phyloP scores from a whole-genome alignment of 1,140 invertebrate species.

The Listronotus bonariensis region DNA sequence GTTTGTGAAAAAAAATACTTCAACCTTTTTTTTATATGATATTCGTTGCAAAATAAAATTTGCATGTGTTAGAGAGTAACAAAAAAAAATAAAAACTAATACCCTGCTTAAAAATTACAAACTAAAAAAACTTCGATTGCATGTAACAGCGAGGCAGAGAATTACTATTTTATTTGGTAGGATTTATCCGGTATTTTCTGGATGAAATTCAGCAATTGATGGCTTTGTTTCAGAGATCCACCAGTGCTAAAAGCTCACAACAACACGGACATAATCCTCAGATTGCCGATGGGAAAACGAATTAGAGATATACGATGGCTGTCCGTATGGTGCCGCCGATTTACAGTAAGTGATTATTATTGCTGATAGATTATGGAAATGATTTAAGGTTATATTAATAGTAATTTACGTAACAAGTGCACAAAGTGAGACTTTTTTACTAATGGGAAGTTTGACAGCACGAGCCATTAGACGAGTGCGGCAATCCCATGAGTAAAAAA shows the following conservation, averaged over 20 bases:
- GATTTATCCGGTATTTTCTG: conserved; percentile 25
- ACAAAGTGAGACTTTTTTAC: too few species aligned
- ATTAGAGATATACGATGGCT: conserved; percentile 87
- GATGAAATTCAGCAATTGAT: conserved; percentile 29
- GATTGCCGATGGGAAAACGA: conserved; percentile 79
- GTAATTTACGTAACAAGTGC: too few species aligned
- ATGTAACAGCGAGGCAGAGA: neutral
- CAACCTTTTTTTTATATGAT: too few species aligned
- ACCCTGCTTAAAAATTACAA: neutral
- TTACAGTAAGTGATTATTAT: conserved; percentile 72
- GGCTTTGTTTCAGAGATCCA: conserved; percentile 71
- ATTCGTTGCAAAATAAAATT: too few species aligned
- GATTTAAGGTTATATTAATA: too few species aligned
- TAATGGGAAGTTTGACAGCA: too few species aligned
- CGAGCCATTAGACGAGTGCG: too few species aligned
- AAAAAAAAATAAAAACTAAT: too few species aligned
- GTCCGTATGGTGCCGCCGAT: conserved; percentile 86
- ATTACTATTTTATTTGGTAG: conserved; percentile 5
- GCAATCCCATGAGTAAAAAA: too few species aligned
- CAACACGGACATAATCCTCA: conserved; percentile 80
- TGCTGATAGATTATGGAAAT: neutral
- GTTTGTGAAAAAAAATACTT: too few species aligned
- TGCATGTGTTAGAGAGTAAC: too few species aligned
- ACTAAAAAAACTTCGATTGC: neutral
- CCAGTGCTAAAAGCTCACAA: conserved; percentile 74